Evolutionary conservation across 2,113 vertebrate genomes (phyloP).

Genomic region (Ammodytes dubius): DNA sequence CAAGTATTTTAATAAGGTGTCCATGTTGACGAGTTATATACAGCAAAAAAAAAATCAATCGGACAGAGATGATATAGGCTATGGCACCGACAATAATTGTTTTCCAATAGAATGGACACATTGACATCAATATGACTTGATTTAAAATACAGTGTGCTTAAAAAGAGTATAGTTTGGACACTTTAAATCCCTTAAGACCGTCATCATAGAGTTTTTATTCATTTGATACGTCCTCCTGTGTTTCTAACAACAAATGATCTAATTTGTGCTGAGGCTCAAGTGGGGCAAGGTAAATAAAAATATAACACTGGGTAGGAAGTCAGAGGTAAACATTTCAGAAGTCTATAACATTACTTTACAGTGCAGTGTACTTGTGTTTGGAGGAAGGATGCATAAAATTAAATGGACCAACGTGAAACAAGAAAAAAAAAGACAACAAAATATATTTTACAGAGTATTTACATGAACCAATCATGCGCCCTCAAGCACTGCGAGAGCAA

Average conservation of each 20-base stretch:
- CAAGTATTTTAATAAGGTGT: constrained; percentile 63
- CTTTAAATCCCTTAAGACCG: constrained; percentile 18
- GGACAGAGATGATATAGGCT: constrained; percentile 9
- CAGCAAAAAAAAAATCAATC: constrained; percentile 11
- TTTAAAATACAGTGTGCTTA: constrained; percentile 32
- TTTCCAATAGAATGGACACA: constrained; percentile 13
- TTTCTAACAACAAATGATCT: constrained; percentile 4
- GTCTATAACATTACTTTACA: constrained; percentile 35
- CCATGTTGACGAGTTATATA: constrained; percentile 38
- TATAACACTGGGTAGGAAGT: constrained; percentile 12
- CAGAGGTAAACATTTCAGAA: constrained; percentile 10
- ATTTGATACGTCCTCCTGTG: not conserved
- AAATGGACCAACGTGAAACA: constrained; percentile 6
- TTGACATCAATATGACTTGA: constrained; percentile 46
- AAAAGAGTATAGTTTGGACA: constrained; percentile 9
- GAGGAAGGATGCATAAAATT: constrained; percentile 46
- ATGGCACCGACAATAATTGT: constrained; percentile 1
- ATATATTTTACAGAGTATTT: constrained; percentile 59
- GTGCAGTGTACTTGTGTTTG: constrained; percentile 52
- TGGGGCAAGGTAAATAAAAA: constrained; percentile 25
- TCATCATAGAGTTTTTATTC: not conserved
- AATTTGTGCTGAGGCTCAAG: constrained; percentile 10
- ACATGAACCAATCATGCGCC: constrained; percentile 45
- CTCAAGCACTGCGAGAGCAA: constrained; percentile 9
- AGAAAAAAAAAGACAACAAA: not conserved